Conservation (phyloP, 2,797 vertebrate genomes). For the Crocodylus rhombifer region DNA sequence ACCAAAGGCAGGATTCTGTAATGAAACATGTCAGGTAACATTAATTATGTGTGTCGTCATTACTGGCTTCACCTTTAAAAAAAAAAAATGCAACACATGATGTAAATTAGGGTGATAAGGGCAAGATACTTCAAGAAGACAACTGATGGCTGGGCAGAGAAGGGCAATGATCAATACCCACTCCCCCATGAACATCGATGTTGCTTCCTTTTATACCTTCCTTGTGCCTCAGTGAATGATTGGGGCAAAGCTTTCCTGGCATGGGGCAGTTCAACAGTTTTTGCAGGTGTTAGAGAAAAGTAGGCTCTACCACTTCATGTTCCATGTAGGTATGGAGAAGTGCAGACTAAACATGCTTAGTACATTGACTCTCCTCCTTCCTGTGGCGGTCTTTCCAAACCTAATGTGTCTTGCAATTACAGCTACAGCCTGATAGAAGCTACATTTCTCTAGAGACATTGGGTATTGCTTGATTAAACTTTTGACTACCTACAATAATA, state of each 20-base stretch:
- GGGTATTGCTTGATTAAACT: neutral
- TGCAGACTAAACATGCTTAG: rapidly evolving
- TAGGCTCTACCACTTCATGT: rapidly evolving
- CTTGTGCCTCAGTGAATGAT: neutral
- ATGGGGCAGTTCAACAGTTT: neutral
- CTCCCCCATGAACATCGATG: neutral
- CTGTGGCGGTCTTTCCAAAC: neutral
- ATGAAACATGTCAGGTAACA: neutral
- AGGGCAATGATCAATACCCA: neutral
- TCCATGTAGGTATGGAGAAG: neutral
- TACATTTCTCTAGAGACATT: neutral
- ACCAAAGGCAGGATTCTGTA: neutral
- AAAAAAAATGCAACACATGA: neutral
- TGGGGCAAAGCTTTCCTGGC: neutral
- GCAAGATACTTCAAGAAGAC: too few species aligned
- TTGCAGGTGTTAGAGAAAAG: neutral
- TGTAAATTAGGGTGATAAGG: neutral
- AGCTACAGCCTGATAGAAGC: neutral
- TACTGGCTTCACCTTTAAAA: neutral
- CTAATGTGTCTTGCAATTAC: neutral
- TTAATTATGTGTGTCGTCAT: neutral
- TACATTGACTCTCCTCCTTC: neutral
- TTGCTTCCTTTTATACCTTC: neutral
- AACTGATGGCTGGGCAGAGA: neutral
- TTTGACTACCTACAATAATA: neutral